phyloP scores from a whole-genome alignment of 2,113 vertebrate genomes.

The Chrysemys picta region DNA sequence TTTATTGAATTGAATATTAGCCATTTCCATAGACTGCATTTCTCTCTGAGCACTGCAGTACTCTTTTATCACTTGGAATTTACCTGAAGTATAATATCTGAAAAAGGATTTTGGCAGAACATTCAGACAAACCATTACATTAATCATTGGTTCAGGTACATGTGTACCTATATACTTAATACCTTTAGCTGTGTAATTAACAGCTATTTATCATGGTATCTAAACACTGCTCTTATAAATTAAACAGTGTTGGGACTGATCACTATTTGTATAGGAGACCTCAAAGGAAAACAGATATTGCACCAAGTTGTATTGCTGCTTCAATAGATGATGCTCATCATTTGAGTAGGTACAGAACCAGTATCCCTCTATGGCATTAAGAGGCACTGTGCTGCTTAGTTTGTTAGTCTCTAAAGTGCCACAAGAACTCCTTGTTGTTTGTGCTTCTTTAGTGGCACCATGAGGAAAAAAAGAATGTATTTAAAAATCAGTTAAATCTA shows the following conservation, averaged over 20 bases:
- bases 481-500: not conserved
- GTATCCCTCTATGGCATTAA: not conserved
- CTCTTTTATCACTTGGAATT: not conserved
- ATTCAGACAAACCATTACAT: not conserved
- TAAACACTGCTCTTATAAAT: not conserved
- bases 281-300: not conserved
- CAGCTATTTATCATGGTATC: not conserved
- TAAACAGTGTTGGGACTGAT: too few species aligned
- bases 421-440: not conserved
- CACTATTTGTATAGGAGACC: not conserved
- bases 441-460: not conserved
- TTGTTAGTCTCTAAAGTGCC: too few species aligned
- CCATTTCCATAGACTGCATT: rapidly evolving
- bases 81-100: not conserved
- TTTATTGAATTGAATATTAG: not conserved
- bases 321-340: too few species aligned
- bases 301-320: not conserved
- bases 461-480: too few species aligned
- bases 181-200: not conserved
- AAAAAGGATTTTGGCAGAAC: not conserved
- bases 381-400: not conserved
- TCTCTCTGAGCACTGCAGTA: not conserved
- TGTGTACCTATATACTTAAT: not conserved
- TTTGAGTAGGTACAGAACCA: too few species aligned
- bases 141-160: not conserved